Percentiles rank a stretch among this genome's conserved stretches.
These are phyloP conservation scores for Gandaritis pyraliata DNA, from an alignment of 2,888 invertebrate species.

Conservation along the genomic window DNA sequence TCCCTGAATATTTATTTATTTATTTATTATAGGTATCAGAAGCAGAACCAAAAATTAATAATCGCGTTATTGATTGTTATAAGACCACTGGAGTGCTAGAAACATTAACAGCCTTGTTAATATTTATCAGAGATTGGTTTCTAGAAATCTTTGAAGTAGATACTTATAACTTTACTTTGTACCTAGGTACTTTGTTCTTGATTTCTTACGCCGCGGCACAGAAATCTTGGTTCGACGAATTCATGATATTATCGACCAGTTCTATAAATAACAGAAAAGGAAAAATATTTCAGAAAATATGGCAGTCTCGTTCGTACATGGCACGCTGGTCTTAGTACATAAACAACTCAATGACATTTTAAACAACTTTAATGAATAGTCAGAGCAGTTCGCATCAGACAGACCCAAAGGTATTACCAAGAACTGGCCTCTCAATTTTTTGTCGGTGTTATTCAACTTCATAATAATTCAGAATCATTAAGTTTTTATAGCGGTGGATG, in stretches of 20 bases:
- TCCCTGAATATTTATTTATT: too few relatives aligned
- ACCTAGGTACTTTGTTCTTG: too few relatives aligned
- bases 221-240: conserved; percentile 3
- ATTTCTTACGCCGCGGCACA: too few relatives aligned
- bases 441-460: conserved; percentile 68
- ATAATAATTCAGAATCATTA: conserved; percentile 58
- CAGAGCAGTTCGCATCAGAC: conserved; percentile 63
- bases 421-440: conserved; percentile 71
- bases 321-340: conserved; percentile 51
- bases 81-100: too few relatives aligned
- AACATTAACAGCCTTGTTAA: neutral
- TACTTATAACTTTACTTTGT: too few relatives aligned
- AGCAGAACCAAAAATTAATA: neutral
- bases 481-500: conserved; percentile 65
- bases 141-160: neutral
- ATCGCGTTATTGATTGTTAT: neutral
- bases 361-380: conserved; percentile 73
- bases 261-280: conserved; percentile 62
- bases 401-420: conserved; percentile 66
- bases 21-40: too few relatives aligned
- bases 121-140: conserved; percentile 2
- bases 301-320: conserved; percentile 54
- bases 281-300: conserved; percentile 51
- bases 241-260: conserved; percentile 47
- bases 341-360: conserved; percentile 2